Conservation (phyloP, 1,140 invertebrate species). For the Catajapyx aquilonaris region DNA sequence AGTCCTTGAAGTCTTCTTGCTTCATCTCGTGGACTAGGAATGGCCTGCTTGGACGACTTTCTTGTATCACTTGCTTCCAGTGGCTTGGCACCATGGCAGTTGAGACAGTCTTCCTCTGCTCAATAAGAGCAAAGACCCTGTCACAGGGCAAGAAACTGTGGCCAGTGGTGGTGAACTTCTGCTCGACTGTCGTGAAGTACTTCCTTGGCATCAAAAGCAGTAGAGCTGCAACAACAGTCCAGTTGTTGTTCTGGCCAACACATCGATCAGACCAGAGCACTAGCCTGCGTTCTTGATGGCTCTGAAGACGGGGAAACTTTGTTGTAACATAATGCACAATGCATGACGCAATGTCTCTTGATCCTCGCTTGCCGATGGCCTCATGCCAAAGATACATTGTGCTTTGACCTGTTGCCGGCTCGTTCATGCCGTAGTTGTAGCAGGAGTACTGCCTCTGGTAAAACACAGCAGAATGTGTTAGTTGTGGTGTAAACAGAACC, state of each 20-base stretch:
- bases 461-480: background rate
- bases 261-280: slow-evolving; percentile 12
- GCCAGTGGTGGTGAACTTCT: slow-evolving; percentile 10
- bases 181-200: slow-evolving; percentile 9
- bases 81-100: slow-evolving; percentile 5
- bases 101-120: slow-evolving; percentile 7
- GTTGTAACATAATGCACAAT: slow-evolving; percentile 8
- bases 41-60: background rate
- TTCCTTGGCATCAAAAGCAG: slow-evolving; percentile 4
- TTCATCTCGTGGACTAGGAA: slow-evolving; percentile 1
- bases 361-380: slow-evolving; percentile 7
- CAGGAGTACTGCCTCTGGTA: background rate
- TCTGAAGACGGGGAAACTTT: slow-evolving; percentile 6
- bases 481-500: background rate
- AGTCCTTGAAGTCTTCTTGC: slow-evolving; percentile 6
- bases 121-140: slow-evolving; percentile 10
- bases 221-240: slow-evolving; percentile 4
- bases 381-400: slow-evolving; percentile 11
- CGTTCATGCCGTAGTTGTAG: slow-evolving; percentile 7
- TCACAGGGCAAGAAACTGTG: slow-evolving; percentile 11
- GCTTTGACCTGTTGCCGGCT: background rate
- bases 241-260: slow-evolving; percentile 12
- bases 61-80: background rate
- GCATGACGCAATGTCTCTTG: slow-evolving; percentile 9
- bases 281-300: slow-evolving; percentile 8